Evolutionary conservation across 2,888 invertebrate genomes (phyloP).

Genomic region (Osmoderma eremita): DNA sequence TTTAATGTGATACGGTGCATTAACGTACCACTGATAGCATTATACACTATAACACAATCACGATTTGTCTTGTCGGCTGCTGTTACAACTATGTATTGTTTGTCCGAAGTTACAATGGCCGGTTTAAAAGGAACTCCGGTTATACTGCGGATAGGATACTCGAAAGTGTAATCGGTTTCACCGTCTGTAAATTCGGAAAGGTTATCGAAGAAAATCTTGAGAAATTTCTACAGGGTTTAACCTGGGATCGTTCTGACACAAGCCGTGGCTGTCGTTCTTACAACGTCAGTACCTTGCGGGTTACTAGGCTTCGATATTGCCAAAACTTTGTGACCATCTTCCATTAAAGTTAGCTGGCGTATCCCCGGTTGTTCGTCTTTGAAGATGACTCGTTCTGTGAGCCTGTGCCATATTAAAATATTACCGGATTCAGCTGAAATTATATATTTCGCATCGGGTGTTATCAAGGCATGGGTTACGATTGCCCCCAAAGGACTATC

Average conservation of each 20-base stretch:
- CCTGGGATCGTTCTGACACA: slow-evolving; percentile 77
- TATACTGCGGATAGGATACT: slow-evolving; percentile 80
- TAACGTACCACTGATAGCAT: slow-evolving; percentile 79
- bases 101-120: slow-evolving; percentile 85
- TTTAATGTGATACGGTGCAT: slow-evolving; percentile 66
- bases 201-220: not conserved
- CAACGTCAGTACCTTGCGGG: slow-evolving; percentile 72
- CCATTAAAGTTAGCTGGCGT: slow-evolving; percentile 78
- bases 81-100: slow-evolving; percentile 78
- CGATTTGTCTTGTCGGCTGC: slow-evolving; percentile 84
- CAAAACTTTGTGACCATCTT: slow-evolving; percentile 78
- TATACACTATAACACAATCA: slow-evolving; percentile 86
- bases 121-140: slow-evolving; percentile 77
- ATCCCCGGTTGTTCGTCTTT: slow-evolving; percentile 86
- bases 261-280: slow-evolving; percentile 73
- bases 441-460: slow-evolving; percentile 85
- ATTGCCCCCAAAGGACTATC: slow-evolving; percentile 94
- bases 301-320: slow-evolving; percentile 77
- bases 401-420: slow-evolving; percentile 87
- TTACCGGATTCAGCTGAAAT: slow-evolving; percentile 93
- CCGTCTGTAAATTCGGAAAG: slow-evolving; percentile 70
- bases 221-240: not conserved
- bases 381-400: slow-evolving; percentile 78
- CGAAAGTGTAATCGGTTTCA: slow-evolving; percentile 80
- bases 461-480: slow-evolving; percentile 91